Evolutionary conservation across 2,888 invertebrate species (phyloP).

Genomic region (Troides helena): DNA sequence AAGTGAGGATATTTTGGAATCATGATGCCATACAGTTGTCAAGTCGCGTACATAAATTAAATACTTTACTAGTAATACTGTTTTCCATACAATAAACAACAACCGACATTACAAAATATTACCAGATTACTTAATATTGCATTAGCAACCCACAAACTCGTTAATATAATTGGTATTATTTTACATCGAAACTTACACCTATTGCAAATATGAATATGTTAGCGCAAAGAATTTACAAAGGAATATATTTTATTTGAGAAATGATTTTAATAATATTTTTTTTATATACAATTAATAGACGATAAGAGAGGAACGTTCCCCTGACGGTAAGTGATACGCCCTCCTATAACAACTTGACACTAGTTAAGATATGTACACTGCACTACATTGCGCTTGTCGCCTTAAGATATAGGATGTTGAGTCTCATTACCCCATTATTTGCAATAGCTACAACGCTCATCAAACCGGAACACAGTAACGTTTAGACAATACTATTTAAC

Average conservation of each 20-base stretch:
- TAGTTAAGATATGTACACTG: too few species aligned
- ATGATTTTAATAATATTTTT: neutral
- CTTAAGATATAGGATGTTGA: too few species aligned
- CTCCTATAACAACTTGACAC: too few species aligned
- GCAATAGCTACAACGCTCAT: too few species aligned
- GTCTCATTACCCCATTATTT: too few species aligned
- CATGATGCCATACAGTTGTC: slow-evolving; percentile 11
- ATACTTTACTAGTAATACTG: slow-evolving; percentile 21
- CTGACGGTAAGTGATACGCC: too few species aligned
- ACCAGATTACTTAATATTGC: slow-evolving; percentile 8
- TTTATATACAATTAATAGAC: too few species aligned
- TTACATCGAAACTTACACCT: neutral
- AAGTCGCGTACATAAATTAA: slow-evolving; percentile 29
- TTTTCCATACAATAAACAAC: slow-evolving; percentile 21
- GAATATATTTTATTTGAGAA: neutral
- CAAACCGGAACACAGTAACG: too few species aligned
- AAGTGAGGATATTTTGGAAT: slow-evolving; percentile 27
- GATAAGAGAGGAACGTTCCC: too few species aligned
- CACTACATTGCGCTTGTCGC: too few species aligned
- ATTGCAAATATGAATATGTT: neutral
- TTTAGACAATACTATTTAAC: too few species aligned
- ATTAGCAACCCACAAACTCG: slow-evolving; percentile 16
- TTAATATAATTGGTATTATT: neutral
- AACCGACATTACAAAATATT: slow-evolving; percentile 23
- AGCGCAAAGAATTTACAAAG: neutral